Evolutionary conservation across 1,140 invertebrate genomes (phyloP).

Genomic region (Sitobion miscanthi): DNA sequence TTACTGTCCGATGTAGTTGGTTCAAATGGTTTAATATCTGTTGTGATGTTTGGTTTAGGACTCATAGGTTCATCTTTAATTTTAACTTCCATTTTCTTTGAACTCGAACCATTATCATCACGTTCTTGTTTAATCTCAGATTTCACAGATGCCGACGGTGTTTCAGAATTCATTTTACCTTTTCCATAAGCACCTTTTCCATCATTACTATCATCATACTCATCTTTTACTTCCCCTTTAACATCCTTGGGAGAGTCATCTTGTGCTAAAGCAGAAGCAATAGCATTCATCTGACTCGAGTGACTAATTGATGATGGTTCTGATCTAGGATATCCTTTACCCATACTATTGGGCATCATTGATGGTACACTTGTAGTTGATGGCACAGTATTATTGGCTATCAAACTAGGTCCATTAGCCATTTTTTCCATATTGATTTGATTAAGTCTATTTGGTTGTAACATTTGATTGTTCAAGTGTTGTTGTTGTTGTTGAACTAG

Average conservation of each 20-base stretch:
- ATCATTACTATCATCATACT: conserved; percentile 54
- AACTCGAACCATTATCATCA: conserved; percentile 9
- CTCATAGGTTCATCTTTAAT: conserved; percentile 50
- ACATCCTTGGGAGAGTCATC: conserved; percentile 53
- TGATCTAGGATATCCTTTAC: conserved; percentile 47
- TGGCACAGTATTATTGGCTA: not conserved
- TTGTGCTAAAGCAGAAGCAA: conserved; percentile 53
- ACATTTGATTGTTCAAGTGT: conserved; percentile 53
- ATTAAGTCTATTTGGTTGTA: conserved; percentile 48
- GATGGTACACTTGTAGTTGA: conserved; percentile 34
- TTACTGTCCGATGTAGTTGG: conserved; percentile 45
- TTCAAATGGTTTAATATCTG: conserved; percentile 54
- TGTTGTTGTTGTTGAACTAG: conserved; percentile 65
- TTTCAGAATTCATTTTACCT: conserved; percentile 53
- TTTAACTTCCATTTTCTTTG: conserved; percentile 50
- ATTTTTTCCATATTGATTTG: conserved; percentile 51
- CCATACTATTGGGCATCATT: conserved; percentile 43
- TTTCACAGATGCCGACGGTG: conserved; percentile 13
- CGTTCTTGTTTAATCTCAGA: conserved; percentile 45
- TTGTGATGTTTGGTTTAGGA: conserved; percentile 49
- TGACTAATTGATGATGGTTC: conserved; percentile 51
- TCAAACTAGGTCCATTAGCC: conserved; percentile 45
- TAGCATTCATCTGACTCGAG: conserved; percentile 53
- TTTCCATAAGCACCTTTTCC: conserved; percentile 54
- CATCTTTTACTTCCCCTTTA: conserved; percentile 50